phyloP scores from a whole-genome alignment of 2,888 invertebrate genomes.

The Exocentrus adspersus region DNA sequence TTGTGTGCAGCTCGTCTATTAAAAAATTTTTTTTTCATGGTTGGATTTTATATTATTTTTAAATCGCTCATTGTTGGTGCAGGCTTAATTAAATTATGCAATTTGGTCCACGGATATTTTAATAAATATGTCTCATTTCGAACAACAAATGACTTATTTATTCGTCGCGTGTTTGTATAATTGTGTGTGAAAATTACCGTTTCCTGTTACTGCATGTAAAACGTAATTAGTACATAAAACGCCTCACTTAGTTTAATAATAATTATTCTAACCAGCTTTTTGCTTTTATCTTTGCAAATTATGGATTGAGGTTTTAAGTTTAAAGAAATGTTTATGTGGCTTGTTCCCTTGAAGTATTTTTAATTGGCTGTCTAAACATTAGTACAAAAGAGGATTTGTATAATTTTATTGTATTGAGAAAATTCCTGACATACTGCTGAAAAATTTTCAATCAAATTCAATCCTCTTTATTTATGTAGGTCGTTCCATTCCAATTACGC shows the following conservation, averaged over 20 bases:
- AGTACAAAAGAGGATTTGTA: too few species aligned
- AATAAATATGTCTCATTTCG: conserved; percentile 7
- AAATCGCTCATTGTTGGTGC: background rate
- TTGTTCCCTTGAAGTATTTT: too few species aligned
- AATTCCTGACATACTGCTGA: too few species aligned
- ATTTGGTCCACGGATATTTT: conserved; percentile 2
- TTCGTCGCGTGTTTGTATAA: conserved; percentile 20
- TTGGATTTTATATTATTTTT: too few species aligned
- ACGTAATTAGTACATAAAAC: background rate
- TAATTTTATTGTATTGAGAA: too few species aligned
- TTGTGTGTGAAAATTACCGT: conserved; percentile 18
- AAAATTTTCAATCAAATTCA: too few species aligned
- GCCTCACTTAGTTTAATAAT: background rate
- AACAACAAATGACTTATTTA: conserved; percentile 25
- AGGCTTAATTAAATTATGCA: conserved; percentile 6
- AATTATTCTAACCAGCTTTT: background rate
- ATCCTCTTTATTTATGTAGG: too few species aligned
- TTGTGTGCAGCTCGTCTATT: too few species aligned
- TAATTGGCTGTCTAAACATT: too few species aligned
- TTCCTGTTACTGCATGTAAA: conserved; percentile 1
- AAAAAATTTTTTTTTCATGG: too few species aligned
- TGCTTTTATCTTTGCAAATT: background rate
- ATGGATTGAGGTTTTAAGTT: background rate
- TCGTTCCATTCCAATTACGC: too few species aligned
- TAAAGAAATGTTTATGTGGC: too few species aligned